A percentile compares a stretch with the other conserved stretches of the same genome.
phyloP scores from a whole-genome alignment of 1,140 invertebrate species.

The Contarinia nasturtii region DNA sequence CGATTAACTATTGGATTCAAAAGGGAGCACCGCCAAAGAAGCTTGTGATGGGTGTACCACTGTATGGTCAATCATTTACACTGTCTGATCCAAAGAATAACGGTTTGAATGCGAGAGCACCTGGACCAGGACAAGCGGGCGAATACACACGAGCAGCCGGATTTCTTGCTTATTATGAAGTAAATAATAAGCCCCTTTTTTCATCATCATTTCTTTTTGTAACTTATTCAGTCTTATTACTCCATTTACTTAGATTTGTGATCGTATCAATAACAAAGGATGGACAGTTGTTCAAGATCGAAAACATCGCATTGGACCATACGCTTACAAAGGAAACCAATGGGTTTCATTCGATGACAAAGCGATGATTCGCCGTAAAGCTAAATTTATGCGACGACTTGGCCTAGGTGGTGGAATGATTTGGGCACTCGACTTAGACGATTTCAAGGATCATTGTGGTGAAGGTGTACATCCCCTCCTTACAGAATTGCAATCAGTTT shows the following conservation, averaged over 20 bases:
- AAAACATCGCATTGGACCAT: constrained; percentile 59
- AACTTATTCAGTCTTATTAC: too few relatives aligned
- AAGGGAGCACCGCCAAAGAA: constrained; percentile 61
- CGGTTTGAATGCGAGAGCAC: constrained; percentile 52
- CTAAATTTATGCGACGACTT: constrained; percentile 51
- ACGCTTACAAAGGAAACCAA: constrained; percentile 65
- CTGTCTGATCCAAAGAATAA: constrained; percentile 33
- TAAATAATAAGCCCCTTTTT: too few relatives aligned
- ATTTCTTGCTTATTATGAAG: constrained; percentile 77
- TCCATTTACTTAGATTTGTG: constrained; percentile 41
- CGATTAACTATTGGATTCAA: constrained; percentile 73
- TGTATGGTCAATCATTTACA: constrained; percentile 77
- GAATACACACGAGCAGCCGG: constrained; percentile 66
- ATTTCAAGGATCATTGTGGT: constrained; percentile 55
- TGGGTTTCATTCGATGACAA: constrained; percentile 81
- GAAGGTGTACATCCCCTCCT: constrained; percentile 57
- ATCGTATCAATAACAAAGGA: constrained; percentile 47
- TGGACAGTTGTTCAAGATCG: constrained; percentile 66
- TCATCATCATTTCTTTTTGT: neutral
- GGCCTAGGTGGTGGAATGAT: constrained; percentile 74
- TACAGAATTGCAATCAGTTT: constrained; percentile 42
- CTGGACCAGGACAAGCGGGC: constrained; percentile 53
- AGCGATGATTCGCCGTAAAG: constrained; percentile 57
- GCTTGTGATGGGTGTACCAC: constrained; percentile 71
- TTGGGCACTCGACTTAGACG: constrained; percentile 78